phyloP scores from a whole-genome alignment of 2,113 vertebrate genomes.

The Brachionichthys hirsutus region DNA sequence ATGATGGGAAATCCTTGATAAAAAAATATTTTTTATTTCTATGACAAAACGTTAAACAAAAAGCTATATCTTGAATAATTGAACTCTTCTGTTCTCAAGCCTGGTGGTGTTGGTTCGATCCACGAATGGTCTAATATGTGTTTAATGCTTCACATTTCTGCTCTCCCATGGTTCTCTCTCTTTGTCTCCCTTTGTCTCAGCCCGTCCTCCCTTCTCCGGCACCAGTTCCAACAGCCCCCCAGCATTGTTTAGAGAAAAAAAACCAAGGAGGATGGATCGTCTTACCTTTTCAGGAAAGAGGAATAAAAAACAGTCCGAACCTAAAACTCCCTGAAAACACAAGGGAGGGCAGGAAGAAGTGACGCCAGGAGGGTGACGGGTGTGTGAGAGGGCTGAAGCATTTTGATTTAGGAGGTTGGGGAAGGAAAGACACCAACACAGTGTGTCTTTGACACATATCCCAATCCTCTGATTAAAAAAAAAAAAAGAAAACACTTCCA shows the following conservation, averaged over 20 bases:
- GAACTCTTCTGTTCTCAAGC: not conserved
- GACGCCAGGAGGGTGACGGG: constrained; percentile 8
- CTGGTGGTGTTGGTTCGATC: not conserved
- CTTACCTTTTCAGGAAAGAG: constrained; percentile 75
- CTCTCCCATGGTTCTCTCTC: constrained; percentile 2
- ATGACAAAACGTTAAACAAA: no score
- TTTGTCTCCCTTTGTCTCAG: constrained; percentile 11
- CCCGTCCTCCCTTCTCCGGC: constrained; percentile 20
- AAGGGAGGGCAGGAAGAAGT: constrained; percentile 45
- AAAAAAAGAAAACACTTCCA: not conserved
- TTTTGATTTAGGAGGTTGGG: constrained; percentile 4
- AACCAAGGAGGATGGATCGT: constrained; percentile 61
- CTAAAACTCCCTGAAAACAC: constrained; percentile 70
- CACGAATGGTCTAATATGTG: constrained; percentile 3
- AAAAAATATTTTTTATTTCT: no score
- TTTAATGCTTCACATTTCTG: constrained; percentile 15
- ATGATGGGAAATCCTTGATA: no score
- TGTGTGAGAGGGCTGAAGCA: not conserved
- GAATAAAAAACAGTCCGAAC: constrained; percentile 60
- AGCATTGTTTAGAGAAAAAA: constrained; percentile 60
- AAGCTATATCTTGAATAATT: no score
- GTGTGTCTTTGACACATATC: constrained; percentile 7
- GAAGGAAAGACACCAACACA: not conserved
- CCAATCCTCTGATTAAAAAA: not conserved
- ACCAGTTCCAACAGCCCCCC: constrained; percentile 42